These are phyloP conservation scores for Trichacis sp. DNA, from an alignment of 2,888 invertebrate genomes.

Conservation along the genomic window DNA sequence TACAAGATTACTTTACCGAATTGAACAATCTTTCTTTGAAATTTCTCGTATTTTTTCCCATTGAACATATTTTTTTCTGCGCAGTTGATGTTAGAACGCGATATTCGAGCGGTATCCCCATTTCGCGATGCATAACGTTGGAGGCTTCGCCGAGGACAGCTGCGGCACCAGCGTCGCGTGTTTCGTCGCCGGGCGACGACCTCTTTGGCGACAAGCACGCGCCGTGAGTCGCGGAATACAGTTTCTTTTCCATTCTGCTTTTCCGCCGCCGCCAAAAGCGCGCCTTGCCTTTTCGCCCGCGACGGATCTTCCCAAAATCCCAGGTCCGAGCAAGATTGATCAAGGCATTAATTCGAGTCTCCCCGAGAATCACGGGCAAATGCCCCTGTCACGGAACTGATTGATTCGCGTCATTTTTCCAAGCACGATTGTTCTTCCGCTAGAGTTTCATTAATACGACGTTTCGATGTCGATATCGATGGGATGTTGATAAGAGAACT, in stretches of 20 bases:
- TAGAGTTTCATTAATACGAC: constrained; percentile 13
- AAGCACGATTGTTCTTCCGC: too few species aligned
- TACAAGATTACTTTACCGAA: too few species aligned
- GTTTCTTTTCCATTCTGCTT: constrained; percentile 32
- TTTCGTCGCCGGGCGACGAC: constrained; percentile 43
- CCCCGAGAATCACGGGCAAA: constrained; percentile 33
- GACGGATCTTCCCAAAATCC: constrained; percentile 36
- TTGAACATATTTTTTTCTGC: too few species aligned
- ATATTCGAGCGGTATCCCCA: too few species aligned
- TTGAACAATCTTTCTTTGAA: too few species aligned
- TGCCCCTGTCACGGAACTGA: constrained; percentile 37
- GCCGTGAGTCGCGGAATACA: constrained; percentile 38
- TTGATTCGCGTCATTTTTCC: constrained; percentile 39
- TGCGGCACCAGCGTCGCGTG: constrained; percentile 40
- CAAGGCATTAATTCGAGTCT: constrained; percentile 33
- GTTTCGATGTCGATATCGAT: too few species aligned
- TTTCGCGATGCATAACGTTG: constrained; percentile 36
- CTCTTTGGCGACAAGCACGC: constrained; percentile 43
- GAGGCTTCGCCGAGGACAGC: constrained; percentile 40
- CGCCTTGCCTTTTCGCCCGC: constrained; percentile 30
- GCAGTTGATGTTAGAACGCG: too few species aligned
- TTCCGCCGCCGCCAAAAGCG: constrained; percentile 18
- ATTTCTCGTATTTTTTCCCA: too few species aligned
- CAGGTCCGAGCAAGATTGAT: constrained; percentile 35
- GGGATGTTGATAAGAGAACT: too few species aligned